phyloP scores from a whole-genome alignment of 2,888 invertebrate genomes.

The Pachymerium ferrugineum region DNA sequence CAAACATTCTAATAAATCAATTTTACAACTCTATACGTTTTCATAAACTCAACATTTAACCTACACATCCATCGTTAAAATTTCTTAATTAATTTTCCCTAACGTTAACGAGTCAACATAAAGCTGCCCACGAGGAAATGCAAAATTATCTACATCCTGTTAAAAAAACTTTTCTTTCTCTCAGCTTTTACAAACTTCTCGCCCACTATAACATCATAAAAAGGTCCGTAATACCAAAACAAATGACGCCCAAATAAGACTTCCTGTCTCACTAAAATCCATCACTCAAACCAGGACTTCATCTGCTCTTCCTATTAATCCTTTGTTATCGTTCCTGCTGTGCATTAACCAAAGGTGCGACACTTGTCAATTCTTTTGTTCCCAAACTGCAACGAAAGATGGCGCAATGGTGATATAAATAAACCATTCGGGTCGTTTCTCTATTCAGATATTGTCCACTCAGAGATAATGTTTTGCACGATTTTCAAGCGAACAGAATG shows the following conservation, averaged over 20 bases:
- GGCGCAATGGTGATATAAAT: too few species aligned
- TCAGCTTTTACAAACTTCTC: too few species aligned
- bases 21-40: background rate
- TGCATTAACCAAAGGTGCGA: background rate
- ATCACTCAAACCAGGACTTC: background rate
- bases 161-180: too few species aligned
- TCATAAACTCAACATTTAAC: too few species aligned
- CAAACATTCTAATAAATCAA: background rate
- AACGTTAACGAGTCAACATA: background rate
- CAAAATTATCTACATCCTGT: background rate
- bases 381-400: too few species aligned
- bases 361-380: too few species aligned
- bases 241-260: too few species aligned
- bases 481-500: background rate
- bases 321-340: background rate
- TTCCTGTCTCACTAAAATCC: background rate
- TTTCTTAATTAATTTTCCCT: too few species aligned
- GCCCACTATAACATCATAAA: background rate
- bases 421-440: too few species aligned
- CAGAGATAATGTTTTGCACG: background rate
- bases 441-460: too few species aligned
- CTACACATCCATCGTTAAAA: too few species aligned
- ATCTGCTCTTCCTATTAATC: conserved; percentile 5
- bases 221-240: background rate
- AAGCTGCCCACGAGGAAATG: background rate